Percentiles rank a stretch among this genome's conserved stretches.
These are phyloP conservation scores for Melieria omissa DNA, from an alignment of 2,888 invertebrate species.

Conservation along the genomic window DNA sequence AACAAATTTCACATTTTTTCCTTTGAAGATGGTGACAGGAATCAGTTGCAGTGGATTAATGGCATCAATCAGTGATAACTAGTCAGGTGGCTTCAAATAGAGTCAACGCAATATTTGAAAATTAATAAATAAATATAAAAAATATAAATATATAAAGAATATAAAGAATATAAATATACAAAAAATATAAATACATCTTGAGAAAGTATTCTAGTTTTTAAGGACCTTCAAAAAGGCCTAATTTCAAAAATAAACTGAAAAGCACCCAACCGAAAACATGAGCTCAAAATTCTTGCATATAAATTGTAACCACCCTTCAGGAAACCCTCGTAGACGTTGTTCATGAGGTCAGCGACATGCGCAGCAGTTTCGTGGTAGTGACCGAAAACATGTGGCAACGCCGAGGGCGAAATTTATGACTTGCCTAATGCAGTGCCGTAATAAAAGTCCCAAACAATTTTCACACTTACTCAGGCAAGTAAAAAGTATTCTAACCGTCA, in stretches of 20 bases:
- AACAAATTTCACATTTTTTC: too few species aligned
- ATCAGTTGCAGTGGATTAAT: too few species aligned
- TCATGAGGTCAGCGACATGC: neutral
- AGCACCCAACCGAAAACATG: neutral
- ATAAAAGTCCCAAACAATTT: neutral
- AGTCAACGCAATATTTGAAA: too few species aligned
- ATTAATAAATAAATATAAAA: too few species aligned
- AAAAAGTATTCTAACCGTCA: slow-evolving; percentile 5
- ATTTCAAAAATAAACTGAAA: neutral
- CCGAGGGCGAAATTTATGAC: slow-evolving; percentile 6
- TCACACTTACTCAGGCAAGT: neutral
- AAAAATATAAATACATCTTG: too few species aligned
- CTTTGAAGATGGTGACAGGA: too few species aligned
- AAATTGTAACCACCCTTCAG: neutral
- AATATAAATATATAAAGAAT: too few species aligned
- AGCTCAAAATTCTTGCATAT: too few species aligned
- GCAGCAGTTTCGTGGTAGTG: neutral
- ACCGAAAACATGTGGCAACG: slow-evolving; percentile 1
- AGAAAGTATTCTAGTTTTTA: neutral
- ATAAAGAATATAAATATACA: too few species aligned
- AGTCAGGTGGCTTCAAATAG: too few species aligned
- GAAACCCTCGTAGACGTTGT: neutral
- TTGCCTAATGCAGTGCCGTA: slow-evolving; percentile 12
- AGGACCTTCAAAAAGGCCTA: neutral
- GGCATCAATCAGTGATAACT: too few species aligned